These are phyloP conservation scores for Drosophila novamexicana DNA, from an alignment of 1,140 invertebrate genomes.

Conservation along the genomic window DNA sequence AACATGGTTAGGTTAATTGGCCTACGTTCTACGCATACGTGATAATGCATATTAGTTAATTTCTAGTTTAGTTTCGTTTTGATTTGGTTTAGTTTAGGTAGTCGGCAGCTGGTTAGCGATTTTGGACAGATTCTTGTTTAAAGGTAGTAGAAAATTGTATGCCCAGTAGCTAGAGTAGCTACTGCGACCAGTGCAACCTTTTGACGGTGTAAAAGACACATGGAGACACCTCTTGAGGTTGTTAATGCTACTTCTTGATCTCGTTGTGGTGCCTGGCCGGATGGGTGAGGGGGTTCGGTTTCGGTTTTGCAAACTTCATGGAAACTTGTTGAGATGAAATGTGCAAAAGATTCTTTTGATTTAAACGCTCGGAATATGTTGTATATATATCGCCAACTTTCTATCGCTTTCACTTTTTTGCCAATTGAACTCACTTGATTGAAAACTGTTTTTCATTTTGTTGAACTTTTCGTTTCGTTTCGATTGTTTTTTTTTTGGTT, in stretches of 20 bases:
- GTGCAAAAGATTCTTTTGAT: conserved; percentile 19
- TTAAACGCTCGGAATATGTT: conserved; percentile 12
- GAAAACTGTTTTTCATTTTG: conserved; percentile 47
- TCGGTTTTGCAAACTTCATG: conserved; percentile 34
- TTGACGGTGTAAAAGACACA: conserved; percentile 82
- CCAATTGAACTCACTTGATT: conserved; percentile 84
- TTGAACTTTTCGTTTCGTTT: conserved; percentile 64
- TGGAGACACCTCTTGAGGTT: conserved; percentile 29
- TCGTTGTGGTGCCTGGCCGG: neutral
- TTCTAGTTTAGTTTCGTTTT: conserved; percentile 7
- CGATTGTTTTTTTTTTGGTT: conserved; percentile 57
- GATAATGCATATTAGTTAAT: conserved; percentile 8
- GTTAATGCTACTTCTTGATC: neutral
- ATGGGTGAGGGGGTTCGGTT: neutral
- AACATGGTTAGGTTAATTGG: conserved; percentile 39
- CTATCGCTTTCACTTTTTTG: conserved; percentile 66
- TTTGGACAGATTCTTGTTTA: conserved; percentile 85
- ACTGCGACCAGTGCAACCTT: conserved; percentile 78
- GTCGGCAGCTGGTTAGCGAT: conserved; percentile 47
- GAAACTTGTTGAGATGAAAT: conserved; percentile 24
- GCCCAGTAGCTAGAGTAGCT: conserved; percentile 65
- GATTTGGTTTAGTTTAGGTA: neutral
- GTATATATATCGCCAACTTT: conserved; percentile 6
- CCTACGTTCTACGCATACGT: conserved; percentile 64
- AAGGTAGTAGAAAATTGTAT: conserved; percentile 83